Base-by-base conservation (phyloP, 2,797 vertebrate species). In the Sparidentex hasta region DNA sequence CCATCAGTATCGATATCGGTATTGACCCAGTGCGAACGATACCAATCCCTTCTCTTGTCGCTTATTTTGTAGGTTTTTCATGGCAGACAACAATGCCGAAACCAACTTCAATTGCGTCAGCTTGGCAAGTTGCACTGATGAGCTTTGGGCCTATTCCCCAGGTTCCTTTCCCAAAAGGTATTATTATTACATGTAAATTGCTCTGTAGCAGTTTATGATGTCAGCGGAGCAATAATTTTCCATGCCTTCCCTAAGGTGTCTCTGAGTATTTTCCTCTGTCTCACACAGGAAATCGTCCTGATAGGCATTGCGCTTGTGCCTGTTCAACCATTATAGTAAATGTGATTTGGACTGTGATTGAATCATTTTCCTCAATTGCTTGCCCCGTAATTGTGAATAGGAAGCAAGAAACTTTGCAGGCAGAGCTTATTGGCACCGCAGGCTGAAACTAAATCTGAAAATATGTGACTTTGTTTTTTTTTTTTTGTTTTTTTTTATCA, bases 121-220 rank as follows among this genome's bases (percentile, higher is more conserved):
- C 27, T 76, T 21, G 61, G 68, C 63, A 59, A 18, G 65, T 56
- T 74, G 47, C 44, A 52, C 18, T 58, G 59, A 76, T 78, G 43
- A 64, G 58, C 48, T 86, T 86, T 81, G 75, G 78, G 80, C 64
- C 70, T 72, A 21, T n/a, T 55, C 25, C 21, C 11, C 58, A 71
- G 29, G 73, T 78, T 78, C 46, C 23, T 71, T 33, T 70, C 61
- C 56, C 29, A 81, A 67, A 9, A 0, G 47, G 4, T 59, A 70
- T 69, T 75, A 56, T 76, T 73, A 71, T 77, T 46, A 38, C 27
- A 70, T 85, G 63, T 71, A 77, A 71, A 83, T 80, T 75, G 43
- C 43, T 79, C 64, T 46, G n/a, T 59, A 29, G 69, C 64, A 69
- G 59, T 78, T 83, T 59, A 52, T 18, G 0, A 51, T 77, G 43